Conservation (phyloP, 2,888 invertebrate species). For the Diadegma fenestrale region DNA sequence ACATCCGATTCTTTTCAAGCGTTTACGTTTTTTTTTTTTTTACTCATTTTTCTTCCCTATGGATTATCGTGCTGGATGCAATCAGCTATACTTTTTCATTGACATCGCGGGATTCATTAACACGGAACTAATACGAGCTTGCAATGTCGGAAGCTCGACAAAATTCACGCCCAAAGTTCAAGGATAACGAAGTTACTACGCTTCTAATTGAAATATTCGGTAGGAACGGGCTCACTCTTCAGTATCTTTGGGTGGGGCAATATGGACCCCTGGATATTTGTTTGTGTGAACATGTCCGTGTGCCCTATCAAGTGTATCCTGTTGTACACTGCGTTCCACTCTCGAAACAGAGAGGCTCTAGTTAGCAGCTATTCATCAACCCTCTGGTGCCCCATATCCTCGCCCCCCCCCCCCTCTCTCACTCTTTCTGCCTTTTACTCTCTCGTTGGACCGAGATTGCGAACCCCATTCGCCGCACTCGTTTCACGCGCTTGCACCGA, state of each 20-base stretch:
- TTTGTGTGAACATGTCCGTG: neutral
- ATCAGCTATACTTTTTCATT: slow-evolving; percentile 10
- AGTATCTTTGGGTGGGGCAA: neutral
- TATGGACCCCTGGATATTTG: neutral
- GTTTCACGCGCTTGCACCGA: slow-evolving; percentile 33
- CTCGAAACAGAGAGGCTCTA: slow-evolving; percentile 36
- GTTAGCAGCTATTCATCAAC: slow-evolving; percentile 63
- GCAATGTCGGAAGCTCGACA: neutral
- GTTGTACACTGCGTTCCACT: slow-evolving; percentile 27
- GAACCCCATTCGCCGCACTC: slow-evolving; percentile 37
- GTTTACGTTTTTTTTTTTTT: neutral
- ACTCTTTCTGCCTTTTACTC: neutral
- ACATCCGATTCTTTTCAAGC: neutral
- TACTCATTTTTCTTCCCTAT: neutral
- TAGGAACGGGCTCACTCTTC: neutral
- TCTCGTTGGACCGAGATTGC: neutral
- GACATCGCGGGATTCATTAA: neutral
- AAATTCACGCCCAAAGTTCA: slow-evolving; percentile 14
- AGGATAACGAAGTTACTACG: slow-evolving; percentile 39
- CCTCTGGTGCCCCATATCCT: slow-evolving; percentile 6
- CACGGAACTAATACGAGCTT: neutral
- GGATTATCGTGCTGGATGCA: neutral
- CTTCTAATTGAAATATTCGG: slow-evolving; percentile 57
- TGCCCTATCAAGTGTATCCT: neutral
- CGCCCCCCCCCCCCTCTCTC: neutral